A percentile compares a stretch with the other conserved stretches of the same genome.
Evolutionary conservation across 2,113 vertebrate species (phyloP).

Genomic region (Arizona elegans): DNA sequence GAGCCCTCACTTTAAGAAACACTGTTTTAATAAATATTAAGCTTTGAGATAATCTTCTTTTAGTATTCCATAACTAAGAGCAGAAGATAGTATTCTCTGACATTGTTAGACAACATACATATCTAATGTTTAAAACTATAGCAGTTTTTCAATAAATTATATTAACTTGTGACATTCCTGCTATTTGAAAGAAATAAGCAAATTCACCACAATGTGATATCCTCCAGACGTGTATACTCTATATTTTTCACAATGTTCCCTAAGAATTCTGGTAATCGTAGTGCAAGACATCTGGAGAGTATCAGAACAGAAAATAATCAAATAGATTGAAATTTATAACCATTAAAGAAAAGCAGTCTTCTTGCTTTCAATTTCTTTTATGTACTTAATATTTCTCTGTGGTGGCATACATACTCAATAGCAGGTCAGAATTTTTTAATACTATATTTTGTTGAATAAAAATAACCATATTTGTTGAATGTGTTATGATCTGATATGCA

Average conservation of each 20-base stretch:
- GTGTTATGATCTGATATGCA: neutral
- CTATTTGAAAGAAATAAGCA: neutral
- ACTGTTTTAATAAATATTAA: neutral
- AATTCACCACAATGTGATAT: neutral
- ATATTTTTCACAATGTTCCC: neutral
- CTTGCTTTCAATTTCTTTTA: neutral
- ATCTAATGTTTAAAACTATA: neutral
- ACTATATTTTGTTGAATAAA: neutral
- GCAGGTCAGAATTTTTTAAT: neutral
- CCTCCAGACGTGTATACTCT: neutral
- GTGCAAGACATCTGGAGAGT: neutral
- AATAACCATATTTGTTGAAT: neutral
- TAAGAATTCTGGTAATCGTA: neutral
- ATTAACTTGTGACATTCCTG: neutral
- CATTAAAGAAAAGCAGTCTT: neutral
- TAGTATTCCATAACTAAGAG: neutral
- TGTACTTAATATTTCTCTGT: neutral
- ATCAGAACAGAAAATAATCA: neutral
- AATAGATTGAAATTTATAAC: neutral
- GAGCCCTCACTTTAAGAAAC: neutral
- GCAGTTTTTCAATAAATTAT: neutral
- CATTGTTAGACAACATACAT: constrained; percentile 1
- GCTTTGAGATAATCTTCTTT: neutral
- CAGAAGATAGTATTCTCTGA: neutral
- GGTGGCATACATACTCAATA: neutral